Evolutionary conservation across 2,888 invertebrate species (phyloP).

Genomic region (Rhingia campestris): DNA sequence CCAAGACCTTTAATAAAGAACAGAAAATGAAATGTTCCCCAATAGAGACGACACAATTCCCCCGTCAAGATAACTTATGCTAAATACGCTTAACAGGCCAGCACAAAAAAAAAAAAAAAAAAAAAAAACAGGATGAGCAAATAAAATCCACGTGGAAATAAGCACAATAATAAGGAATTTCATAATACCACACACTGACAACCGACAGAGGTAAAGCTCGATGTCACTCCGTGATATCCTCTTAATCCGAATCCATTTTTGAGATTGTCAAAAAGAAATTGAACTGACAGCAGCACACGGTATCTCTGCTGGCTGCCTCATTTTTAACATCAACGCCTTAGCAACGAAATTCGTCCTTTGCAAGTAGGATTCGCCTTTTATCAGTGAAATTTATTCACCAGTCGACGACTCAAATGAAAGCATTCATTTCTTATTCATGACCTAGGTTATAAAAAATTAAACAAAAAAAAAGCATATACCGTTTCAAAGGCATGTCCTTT

Average conservation of each 20-base stretch:
- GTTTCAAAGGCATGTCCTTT: constrained; percentile 10
- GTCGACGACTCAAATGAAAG: constrained; percentile 46
- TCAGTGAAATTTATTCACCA: constrained; percentile 44
- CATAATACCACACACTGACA: not conserved
- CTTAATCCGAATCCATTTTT: constrained; percentile 62
- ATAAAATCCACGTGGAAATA: constrained; percentile 45
- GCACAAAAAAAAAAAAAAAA: not conserved
- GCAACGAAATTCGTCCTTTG: constrained; percentile 4
- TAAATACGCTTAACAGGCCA: constrained; percentile 26
- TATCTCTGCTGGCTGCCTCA: not conserved
- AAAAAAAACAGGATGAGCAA: constrained; percentile 8
- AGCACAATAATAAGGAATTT: constrained; percentile 27
- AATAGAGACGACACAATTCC: constrained; percentile 2
- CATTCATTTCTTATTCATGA: constrained; percentile 69
- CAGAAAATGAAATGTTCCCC: constrained; percentile 16
- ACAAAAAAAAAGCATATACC: constrained; percentile 22
- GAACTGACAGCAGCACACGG: constrained; percentile 12
- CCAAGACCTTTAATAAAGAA: constrained; percentile 14
- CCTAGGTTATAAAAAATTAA: constrained; percentile 50
- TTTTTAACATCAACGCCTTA: constrained; percentile 8
- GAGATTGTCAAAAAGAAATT: constrained; percentile 58
- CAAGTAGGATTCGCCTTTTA: not conserved
- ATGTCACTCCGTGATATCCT: constrained; percentile 18
- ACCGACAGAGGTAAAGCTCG: not conserved
- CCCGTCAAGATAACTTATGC: constrained; percentile 22